A percentile compares a stretch with the other conserved stretches of the same genome.
phyloP scores from a whole-genome alignment of 2,888 invertebrate genomes.

The Pegoplata infirma region DNA sequence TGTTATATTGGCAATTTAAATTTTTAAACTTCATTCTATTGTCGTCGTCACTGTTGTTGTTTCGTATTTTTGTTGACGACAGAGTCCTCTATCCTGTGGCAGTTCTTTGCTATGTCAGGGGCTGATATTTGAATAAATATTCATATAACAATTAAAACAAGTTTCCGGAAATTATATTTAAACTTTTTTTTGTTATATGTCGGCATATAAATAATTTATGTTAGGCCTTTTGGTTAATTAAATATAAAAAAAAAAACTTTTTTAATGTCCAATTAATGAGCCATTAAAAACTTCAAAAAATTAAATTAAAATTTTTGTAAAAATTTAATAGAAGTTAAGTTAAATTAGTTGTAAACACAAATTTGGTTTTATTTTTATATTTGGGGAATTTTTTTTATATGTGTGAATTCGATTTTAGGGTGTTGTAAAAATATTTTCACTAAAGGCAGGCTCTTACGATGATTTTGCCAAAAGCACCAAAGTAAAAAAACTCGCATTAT shows the following conservation, averaged over 20 bases:
- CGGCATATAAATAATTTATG: slow-evolving; percentile 6
- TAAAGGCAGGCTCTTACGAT: no score
- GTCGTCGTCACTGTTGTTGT: not conserved
- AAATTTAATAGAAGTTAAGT: no score
- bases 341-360: no score
- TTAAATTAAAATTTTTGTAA: no score
- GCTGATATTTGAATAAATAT: no score
- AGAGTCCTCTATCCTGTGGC: no score
- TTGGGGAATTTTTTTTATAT: no score
- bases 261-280: slow-evolving; percentile 10
- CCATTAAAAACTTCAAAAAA: slow-evolving; percentile 9
- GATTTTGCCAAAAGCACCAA: no score
- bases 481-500: no score
- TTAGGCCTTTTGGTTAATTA: slow-evolving; percentile 11
- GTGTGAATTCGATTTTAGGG: no score
- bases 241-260: slow-evolving; percentile 3
- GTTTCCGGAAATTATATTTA: not conserved
- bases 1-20: slow-evolving; percentile 42
- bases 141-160: not conserved
- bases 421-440: no score
- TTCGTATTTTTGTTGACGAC: not conserved
- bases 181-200: not conserved
- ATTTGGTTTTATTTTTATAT: no score
- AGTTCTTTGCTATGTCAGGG: not conserved
- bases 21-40: slow-evolving; percentile 17